These are phyloP conservation scores for Tinea semifulvella DNA, from an alignment of 2,888 invertebrate species.

Conservation along the genomic window DNA sequence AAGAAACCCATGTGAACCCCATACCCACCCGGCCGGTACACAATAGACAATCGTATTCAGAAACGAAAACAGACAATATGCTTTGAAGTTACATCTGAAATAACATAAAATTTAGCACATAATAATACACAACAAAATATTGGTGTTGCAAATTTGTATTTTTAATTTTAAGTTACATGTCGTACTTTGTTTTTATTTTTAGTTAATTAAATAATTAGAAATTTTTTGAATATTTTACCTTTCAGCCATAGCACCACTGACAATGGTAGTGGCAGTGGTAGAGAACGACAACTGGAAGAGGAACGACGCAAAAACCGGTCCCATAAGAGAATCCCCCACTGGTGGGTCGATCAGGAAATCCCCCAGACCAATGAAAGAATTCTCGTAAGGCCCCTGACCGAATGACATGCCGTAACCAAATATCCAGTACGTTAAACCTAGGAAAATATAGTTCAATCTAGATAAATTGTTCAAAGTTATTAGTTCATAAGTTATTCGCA, in stretches of 20 bases:
- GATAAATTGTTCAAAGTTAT: too few species aligned
- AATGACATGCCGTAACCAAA: slow-evolving; percentile 94
- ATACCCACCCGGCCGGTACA: slow-evolving; percentile 93
- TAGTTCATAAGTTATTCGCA: too few species aligned
- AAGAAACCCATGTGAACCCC: slow-evolving; percentile 89
- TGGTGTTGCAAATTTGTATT: too few species aligned
- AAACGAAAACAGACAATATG: slow-evolving; percentile 90
- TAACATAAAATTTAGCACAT: too few species aligned
- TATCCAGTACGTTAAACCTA: slow-evolving; percentile 90
- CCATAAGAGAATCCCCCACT: slow-evolving; percentile 79
- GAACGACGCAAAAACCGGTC: slow-evolving; percentile 87
- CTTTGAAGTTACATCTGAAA: slow-evolving; percentile 85
- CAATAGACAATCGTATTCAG: slow-evolving; percentile 91
- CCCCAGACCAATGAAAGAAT: slow-evolving; percentile 85
- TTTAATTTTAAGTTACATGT: too few species aligned
- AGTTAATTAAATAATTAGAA: neutral
- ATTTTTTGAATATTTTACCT: slow-evolving; percentile 55
- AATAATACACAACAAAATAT: too few species aligned
- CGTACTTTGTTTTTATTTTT: neutral
- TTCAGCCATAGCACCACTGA: slow-evolving; percentile 95
- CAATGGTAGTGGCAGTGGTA: slow-evolving; percentile 90
- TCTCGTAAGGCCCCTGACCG: slow-evolving; percentile 76
- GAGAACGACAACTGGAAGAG: slow-evolving; percentile 91
- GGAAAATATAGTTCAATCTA: slow-evolving; percentile 7
- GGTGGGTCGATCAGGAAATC: slow-evolving; percentile 83